Conservation (phyloP, 2,797 vertebrate genomes). For the Takifugu ocellatus region DNA sequence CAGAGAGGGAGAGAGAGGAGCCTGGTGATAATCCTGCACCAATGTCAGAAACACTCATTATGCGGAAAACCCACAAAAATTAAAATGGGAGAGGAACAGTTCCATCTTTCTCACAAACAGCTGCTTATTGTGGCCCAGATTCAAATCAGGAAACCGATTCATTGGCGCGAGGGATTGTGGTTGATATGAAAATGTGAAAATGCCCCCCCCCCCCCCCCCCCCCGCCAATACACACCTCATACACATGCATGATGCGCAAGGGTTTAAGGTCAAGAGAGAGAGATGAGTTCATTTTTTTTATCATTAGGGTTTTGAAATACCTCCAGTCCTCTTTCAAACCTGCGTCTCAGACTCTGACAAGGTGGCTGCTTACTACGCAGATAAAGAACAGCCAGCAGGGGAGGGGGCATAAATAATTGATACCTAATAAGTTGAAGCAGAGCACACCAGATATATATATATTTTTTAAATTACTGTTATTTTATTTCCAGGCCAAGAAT, state of each 20-base stretch:
- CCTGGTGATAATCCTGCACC: constrained; percentile 33
- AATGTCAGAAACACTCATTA: constrained; percentile 42
- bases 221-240: not conserved
- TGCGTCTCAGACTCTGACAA: constrained; percentile 28
- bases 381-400: constrained; percentile 64
- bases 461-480: not conserved
- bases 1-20: constrained; percentile 14
- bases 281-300: not conserved
- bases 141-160: constrained; percentile 31
- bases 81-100: constrained; percentile 17
- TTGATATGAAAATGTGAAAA: constrained; percentile 32
- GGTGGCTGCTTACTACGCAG: constrained; percentile 53
- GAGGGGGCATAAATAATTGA: constrained; percentile 67
- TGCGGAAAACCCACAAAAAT: constrained; percentile 35
- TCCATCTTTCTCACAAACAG: constrained; percentile 25
- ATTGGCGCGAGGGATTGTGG: constrained; percentile 15
- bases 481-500: constrained; percentile 59
- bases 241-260: not conserved
- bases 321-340: not conserved
- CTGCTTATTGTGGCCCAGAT: constrained; percentile 47
- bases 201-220: not conserved
- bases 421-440: constrained; percentile 64
- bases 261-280: constrained; percentile 37
- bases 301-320: constrained; percentile 12
- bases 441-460: constrained; percentile 10